Evolutionary conservation across 2,113 vertebrate species (phyloP), one percentile per base, ranked within the genome.

Genomic region (Marmota flaviventris): DNA sequence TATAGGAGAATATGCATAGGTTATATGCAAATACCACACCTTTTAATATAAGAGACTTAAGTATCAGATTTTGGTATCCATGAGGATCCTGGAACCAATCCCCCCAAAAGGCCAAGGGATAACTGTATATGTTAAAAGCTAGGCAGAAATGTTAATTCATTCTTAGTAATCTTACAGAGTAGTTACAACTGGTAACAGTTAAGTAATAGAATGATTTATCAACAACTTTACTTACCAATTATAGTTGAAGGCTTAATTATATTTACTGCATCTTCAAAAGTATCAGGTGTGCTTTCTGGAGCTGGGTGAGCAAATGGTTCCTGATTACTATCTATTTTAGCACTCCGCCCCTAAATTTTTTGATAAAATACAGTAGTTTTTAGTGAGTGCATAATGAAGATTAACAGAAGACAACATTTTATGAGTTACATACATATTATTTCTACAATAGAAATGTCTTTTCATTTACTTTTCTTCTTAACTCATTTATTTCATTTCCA

Each of bases 221-320:
- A 84, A 88, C 51, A 96, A 69, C 8, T 63, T 42, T 5, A n/a
- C 98, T 98, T 91, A 99, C 99, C 99, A 22, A 99, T 99, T 93
- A 99, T 99, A 63, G 99, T 99, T 45, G 99, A 99, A 51, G 99
- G 99, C 97, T 97, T 99, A 72, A 99, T 98, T 27, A 99, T 95
- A 78, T 99, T 99, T 89, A 99, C 99, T 29, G 99, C 99, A 77
- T 99, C 99, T 9, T 99, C 98, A 97, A 99, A 99, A 0, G 98
- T 99, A 85, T 98, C 98, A 70, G 99, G 98, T 34, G 98, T 32
- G 20, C 97, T 96, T 58, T 99, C 98, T 8, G 99, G 99, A 95
- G 99, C 98, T 45, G 95, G 94, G 5, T 99, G 99, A 6, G 99
- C 98, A 93, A 99, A 99, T 0, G 98, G 98, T 69, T 99, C 99